Base-by-base conservation (phyloP, 2,888 invertebrate genomes). In the Bhutanitis thaidina region DNA sequence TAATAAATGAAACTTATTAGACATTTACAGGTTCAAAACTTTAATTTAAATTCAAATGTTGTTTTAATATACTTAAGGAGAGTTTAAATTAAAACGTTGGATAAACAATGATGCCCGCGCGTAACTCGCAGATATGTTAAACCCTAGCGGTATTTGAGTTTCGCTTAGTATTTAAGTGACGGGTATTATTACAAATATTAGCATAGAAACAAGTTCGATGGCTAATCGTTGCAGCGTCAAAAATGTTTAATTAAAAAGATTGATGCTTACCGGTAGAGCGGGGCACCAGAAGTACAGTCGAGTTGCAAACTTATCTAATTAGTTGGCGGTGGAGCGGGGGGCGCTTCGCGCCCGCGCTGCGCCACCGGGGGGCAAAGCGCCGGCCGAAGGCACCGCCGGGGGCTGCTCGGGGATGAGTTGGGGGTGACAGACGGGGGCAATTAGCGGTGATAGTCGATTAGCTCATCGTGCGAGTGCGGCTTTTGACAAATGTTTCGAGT, bases 381-480 rank as follows among this genome's bases (percentile, higher is more conserved):
- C 50, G 57, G 43, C 56, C 53, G 57, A 66, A 60, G 63, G 57
- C 12, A 5, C 12, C 62, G 63, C 40, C 49, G 52, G 54, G 61
- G 57, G 64, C 46, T 45, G 63, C 64, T 38, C 49, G 52, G 54
- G 61, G 57, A 62, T 51, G 51, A 41, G 51, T 9, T 14, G 51
- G 43, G 46, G 46, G 36, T 20, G 36, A 16, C 51, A 46, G 74
- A 64, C 70, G 74, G 72, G 74, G 78, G 84, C 87, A 89, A 89
- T 89, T 89, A 89, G 87, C 80, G 88, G 89, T 89, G 87, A 89
- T 89, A 87, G 86, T 88, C 88, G 89, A 89, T 89, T 88, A 89
- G 88, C 85, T 83, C 87, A 82, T 87, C 88, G 88, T 86, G 77
- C 76, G 80, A 84, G 80, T 83, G 82, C 76, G 86, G 84, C 84